phyloP scores from a whole-genome alignment of 2,113 vertebrate genomes.

The Mustela nigripes region DNA sequence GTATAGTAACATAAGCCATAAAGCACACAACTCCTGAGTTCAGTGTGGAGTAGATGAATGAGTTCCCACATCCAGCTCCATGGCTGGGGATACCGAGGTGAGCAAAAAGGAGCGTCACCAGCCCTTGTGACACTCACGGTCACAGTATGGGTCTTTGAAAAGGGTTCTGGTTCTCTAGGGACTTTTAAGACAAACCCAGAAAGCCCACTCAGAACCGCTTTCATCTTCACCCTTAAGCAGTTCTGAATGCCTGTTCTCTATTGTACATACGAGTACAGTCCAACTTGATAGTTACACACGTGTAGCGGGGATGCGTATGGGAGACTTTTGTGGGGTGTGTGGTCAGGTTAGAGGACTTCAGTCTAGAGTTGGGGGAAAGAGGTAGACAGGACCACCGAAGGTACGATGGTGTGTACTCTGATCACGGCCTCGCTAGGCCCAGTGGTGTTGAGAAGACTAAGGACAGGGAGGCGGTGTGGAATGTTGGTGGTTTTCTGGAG shows the following conservation, averaged over 20 bases:
- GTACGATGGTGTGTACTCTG: not conserved
- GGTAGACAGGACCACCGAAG: not conserved
- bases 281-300: not conserved
- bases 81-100: not conserved
- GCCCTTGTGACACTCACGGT: not conserved
- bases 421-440: not conserved
- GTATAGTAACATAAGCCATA: not conserved
- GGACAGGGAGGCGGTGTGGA: not conserved
- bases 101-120: not conserved
- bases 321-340: not conserved
- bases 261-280: not conserved
- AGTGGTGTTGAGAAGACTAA: not conserved
- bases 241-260: not conserved
- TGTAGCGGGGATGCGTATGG: no score
- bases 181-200: not conserved
- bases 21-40: not conserved
- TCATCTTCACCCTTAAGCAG: not conserved
- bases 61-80: not conserved
- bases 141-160: not conserved
- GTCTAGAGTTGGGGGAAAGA: not conserved
- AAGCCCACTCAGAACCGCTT: not conserved
- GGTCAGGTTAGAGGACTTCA: not conserved
- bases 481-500: not conserved
- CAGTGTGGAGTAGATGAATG: not conserved
- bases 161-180: not conserved